Evolutionary conservation across 2,888 invertebrate genomes (phyloP).

Genomic region (Sesia bembeciformis): DNA sequence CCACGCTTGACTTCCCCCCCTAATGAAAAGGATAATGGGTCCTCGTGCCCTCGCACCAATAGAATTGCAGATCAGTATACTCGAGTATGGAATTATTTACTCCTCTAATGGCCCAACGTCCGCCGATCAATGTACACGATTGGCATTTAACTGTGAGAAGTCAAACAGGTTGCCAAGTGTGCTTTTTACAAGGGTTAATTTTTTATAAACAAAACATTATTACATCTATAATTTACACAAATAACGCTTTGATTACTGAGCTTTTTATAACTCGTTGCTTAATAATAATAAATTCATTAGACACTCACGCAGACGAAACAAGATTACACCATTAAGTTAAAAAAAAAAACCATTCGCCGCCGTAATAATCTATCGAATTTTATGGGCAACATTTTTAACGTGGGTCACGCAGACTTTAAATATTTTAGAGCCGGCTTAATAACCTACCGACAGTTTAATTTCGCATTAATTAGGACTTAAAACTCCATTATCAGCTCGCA

Average conservation of each 20-base stretch:
- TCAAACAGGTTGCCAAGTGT: slow-evolving; percentile 23
- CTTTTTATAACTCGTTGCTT: slow-evolving; percentile 17
- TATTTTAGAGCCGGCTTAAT: background rate
- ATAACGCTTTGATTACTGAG: background rate
- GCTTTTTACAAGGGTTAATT: background rate
- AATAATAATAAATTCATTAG: slow-evolving; percentile 31
- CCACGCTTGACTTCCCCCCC: slow-evolving; percentile 18
- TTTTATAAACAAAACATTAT: background rate
- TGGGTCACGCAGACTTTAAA: slow-evolving; percentile 9
- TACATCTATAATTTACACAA: background rate
- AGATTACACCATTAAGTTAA: slow-evolving; percentile 26
- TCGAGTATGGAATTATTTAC: slow-evolving; percentile 52
- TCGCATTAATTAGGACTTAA: too few species aligned
- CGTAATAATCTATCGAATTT: slow-evolving; percentile 27
- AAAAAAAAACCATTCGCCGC: slow-evolving; percentile 23
- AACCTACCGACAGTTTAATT: too few species aligned
- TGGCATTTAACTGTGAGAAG: slow-evolving; percentile 45
- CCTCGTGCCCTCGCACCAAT: slow-evolving; percentile 49
- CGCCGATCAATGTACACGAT: slow-evolving; percentile 35
- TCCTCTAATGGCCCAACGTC: slow-evolving; percentile 46
- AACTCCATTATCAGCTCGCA: too few species aligned
- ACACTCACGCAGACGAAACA: slow-evolving; percentile 18
- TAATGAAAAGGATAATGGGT: slow-evolving; percentile 38
- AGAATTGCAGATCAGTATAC: slow-evolving; percentile 53
- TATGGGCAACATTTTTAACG: slow-evolving; percentile 26